Conservation (phyloP, 2,113 vertebrate species). For the Albula glossodonta region DNA sequence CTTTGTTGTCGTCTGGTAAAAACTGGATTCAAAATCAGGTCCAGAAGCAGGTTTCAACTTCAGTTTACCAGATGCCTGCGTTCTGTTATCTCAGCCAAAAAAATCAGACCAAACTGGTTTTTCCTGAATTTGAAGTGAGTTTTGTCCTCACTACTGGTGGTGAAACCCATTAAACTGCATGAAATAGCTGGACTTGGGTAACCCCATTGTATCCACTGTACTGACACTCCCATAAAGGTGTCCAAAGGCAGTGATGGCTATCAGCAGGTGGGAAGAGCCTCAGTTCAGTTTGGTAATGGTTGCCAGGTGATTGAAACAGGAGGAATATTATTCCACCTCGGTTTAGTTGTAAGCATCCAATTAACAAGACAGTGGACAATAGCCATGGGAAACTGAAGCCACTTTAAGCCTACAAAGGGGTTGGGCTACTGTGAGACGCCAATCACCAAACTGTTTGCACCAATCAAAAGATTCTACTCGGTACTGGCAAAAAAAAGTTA, state of each 20-base stretch:
- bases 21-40: not conserved
- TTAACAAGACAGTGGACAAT: conserved; percentile 44
- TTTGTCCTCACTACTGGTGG: conserved; percentile 32
- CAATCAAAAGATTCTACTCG: not conserved
- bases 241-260: conserved; percentile 36
- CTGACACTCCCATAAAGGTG: conserved; percentile 36
- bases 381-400: conserved; percentile 28
- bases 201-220: conserved; percentile 38
- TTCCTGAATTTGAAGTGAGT: conserved; percentile 34
- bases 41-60: not conserved
- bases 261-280: conserved; percentile 35
- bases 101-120: conserved; percentile 44
- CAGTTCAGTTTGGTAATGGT: not conserved
- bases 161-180: conserved; percentile 43
- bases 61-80: not conserved
- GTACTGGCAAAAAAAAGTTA: not conserved
- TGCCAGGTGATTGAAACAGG: conserved; percentile 16
- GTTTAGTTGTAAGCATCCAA: conserved; percentile 44
- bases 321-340: conserved; percentile 50
- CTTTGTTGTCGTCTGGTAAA: not conserved
- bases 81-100: not conserved
- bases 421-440: not conserved
- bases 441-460: not conserved
- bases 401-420: not conserved
- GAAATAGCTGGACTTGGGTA: conserved; percentile 43